Evolutionary conservation across 2,113 vertebrate genomes (phyloP), one percentile per base, ranked within the genome.

Genomic region (Ramphastos sulfuratus): DNA sequence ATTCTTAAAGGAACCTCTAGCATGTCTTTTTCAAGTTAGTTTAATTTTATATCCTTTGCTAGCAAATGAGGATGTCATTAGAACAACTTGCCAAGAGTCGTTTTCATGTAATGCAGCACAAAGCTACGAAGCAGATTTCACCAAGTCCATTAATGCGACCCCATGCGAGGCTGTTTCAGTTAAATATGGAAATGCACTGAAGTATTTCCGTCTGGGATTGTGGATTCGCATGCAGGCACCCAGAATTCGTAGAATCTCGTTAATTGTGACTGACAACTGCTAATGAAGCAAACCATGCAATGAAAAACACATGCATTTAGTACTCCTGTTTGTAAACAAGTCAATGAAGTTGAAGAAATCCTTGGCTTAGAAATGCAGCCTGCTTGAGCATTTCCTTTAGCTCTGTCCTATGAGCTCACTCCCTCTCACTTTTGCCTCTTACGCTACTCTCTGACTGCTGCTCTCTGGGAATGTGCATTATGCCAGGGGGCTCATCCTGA

Each of bases 121-220:
- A 97, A 97, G 97, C 93, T 95, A 96, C 92, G 52, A 97, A 98
- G 97, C 97, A 79, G 94, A 90, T 90, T 94, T 95, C 54, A 91
- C 35, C 66, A 85, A 91, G 84, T 97, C 95, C 79, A 96, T 96
- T 96, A 97, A 96, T 94, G 67, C 69, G 82, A 94, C 94, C 90
- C 90, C 97, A 96, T 59, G 96, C 97, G 96, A 95, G 87, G 92
- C 93, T 93, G 59, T 33, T 9, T 25, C 92, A 56, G 90, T 95
- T 69, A 97, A 97, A 89, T 81, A 95, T 25, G 77, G 16, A 81
- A 90, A 80, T 65, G 87, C 92, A 92, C 10, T 70, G 25, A 73
- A 20, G 75, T 78, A 50, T 89, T 95, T 92, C 77, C 52, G 89
- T 90, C 12, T 37, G 83, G 52, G n/a, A 66, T 87, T 83, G 93